These are phyloP conservation scores for Propithecus deckenii DNA, from an alignment of 2,797 vertebrate genomes.

Conservation along the genomic window DNA sequence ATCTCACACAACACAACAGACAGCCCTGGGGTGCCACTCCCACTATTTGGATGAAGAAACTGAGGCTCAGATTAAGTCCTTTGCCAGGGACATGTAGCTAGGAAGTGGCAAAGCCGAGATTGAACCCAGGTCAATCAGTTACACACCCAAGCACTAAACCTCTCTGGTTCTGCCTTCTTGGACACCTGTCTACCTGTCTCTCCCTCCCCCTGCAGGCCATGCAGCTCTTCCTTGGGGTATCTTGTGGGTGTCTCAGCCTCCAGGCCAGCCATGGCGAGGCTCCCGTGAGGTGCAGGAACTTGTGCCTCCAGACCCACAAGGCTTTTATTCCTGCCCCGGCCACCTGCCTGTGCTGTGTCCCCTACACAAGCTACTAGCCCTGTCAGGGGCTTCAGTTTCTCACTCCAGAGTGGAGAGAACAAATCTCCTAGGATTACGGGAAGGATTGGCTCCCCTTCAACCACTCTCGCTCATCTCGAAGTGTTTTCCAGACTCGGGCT, in stretches of 20 bases:
- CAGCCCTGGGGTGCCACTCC: background rate
- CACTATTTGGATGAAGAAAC: background rate
- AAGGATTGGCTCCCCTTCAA: background rate
- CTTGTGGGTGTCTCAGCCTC: background rate
- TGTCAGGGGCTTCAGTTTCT: background rate
- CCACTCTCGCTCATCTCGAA: background rate
- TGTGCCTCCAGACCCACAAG: background rate
- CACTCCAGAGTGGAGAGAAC: background rate
- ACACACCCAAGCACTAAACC: background rate
- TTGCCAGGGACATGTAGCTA: background rate
- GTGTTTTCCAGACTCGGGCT: background rate
- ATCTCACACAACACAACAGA: background rate
- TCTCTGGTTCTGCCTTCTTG: conserved; percentile 14
- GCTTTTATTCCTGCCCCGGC: background rate
- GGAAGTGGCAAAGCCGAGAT: fast-evolving
- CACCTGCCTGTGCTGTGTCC: background rate
- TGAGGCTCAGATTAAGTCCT: background rate
- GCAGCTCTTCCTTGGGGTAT: background rate
- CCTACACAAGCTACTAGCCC: background rate
- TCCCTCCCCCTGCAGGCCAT: background rate
- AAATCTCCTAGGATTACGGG: background rate
- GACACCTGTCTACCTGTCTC: background rate
- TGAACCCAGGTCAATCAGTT: background rate
- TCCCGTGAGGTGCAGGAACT: background rate
- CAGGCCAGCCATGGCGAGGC: background rate